phyloP scores from a whole-genome alignment of 2,797 vertebrate species.

The Ctenopoma multispine region DNA sequence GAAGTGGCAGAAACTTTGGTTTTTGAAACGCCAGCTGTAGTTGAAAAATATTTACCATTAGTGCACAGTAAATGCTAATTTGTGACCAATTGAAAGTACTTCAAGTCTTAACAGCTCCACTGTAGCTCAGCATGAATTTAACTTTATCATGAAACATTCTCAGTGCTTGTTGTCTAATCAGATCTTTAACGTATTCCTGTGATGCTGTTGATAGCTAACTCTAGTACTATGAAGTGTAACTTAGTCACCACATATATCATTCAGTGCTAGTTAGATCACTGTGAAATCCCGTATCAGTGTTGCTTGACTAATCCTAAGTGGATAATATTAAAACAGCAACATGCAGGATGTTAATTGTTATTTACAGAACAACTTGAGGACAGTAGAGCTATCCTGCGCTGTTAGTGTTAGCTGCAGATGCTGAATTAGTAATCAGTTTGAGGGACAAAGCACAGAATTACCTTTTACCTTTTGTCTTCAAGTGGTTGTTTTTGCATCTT shows the following conservation, averaged over 20 bases:
- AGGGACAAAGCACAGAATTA: not conserved
- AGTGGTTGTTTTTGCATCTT: not conserved
- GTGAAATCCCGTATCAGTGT: constrained; percentile 44
- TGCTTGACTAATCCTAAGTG: constrained; percentile 43
- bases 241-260: constrained; percentile 45
- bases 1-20: not conserved
- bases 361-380: constrained; percentile 23
- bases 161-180: not conserved
- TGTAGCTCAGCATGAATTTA: not conserved
- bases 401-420: constrained; percentile 26
- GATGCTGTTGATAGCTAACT: constrained; percentile 18
- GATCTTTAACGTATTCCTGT: constrained; percentile 10
- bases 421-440: constrained; percentile 11
- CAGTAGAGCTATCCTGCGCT: constrained; percentile 17
- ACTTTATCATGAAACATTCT: not conserved
- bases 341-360: constrained; percentile 27
- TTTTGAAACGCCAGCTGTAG: too few relatives aligned
- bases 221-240: constrained; percentile 11
- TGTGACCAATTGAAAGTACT: not conserved
- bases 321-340: constrained; percentile 25
- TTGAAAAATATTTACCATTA: too few relatives aligned
- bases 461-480: too few relatives aligned
- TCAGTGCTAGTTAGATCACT: constrained; percentile 56
- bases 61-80: too few relatives aligned
- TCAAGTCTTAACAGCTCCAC: not conserved